Base-by-base conservation (phyloP, 92 coral and sea anemone species). In the Parazoanthus atlanticus region DNA sequence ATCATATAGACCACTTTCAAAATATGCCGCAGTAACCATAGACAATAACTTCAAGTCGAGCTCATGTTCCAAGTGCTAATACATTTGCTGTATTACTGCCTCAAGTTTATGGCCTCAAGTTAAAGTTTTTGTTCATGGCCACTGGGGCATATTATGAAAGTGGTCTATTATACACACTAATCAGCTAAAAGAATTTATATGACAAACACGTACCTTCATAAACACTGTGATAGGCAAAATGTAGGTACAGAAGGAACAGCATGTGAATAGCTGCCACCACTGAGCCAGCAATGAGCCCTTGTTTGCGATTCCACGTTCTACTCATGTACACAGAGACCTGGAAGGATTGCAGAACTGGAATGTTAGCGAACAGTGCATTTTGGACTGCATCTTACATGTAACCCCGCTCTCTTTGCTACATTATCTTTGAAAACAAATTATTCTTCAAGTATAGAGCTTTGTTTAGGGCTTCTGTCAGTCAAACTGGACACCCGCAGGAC, bases 151-250 rank as follows among this genome's bases (percentile, higher is more conserved):
- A n/a, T n/a, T n/a, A n/a, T n/a, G n/a, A n/a, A n/a, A n/a, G n/a
- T n/a, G n/a, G n/a, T n/a, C n/a, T n/a, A n/a, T 8, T 46, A 46
- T 46, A 46, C 11, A 9, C 6, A 46, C 49, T 46, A 46, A 46
- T 46, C 11, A 46, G 49, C 49, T 46, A 46, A 46, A 46, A 1
- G 0, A 43, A 7, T 23, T 12, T 3, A 21, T 61, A 26, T 61
- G 26, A 17, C 46, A 47, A 21, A 66, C 89, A 12, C 17, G 1
- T 52, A 94, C 97, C 99, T 92, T 96, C 94, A 80, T 91, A 90
- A n/a, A 93, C 97, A 85, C 95, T 90, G 93, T 97, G 99, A 86
- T 91, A 97, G 23, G 99, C 99, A 93, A 97, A 97, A 83, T 97
- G 99, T 66, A 97, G 95, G 66, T 97, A 97, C 29, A 97, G 85